A percentile compares a stretch with the other conserved stretches of the same genome.
These are phyloP conservation scores for Latrodectus geometricus DNA, from an alignment of 1,140 invertebrate species.

Conservation along the genomic window DNA sequence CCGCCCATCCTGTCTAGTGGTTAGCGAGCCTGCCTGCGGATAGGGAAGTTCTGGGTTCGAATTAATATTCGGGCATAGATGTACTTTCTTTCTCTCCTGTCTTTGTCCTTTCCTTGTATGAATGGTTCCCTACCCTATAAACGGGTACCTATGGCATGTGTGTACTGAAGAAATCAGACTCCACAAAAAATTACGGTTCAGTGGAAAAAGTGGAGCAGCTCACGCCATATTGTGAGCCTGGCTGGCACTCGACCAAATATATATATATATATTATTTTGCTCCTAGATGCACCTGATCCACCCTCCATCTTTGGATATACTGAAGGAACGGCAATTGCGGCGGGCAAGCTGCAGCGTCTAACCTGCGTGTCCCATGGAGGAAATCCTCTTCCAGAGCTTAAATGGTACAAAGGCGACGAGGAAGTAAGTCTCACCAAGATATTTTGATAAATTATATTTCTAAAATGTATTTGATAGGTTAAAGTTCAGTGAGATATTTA, in stretches of 20 bases:
- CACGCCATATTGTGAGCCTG: no score
- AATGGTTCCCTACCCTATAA: no score
- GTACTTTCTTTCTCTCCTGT: no score
- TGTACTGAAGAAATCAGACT: no score
- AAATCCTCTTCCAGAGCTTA: conserved; percentile 88
- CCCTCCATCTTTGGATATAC: conserved; percentile 90
- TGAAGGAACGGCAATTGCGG: conserved; percentile 81
- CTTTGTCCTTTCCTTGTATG: no score
- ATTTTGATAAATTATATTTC: neutral
- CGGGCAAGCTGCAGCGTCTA: conserved; percentile 86
- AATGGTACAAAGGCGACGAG: conserved; percentile 61
- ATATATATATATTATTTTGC: neutral
- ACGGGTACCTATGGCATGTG: no score
- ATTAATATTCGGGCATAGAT: neutral
- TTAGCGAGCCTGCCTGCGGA: no score
- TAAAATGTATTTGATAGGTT: neutral
- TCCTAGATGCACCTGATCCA: conserved; percentile 89
- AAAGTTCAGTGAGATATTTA: neutral
- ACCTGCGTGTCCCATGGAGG: conserved; percentile 92
- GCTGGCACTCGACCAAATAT: neutral
- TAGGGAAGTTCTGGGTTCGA: no score
- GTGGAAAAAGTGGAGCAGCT: no score
- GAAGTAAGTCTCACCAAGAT: conserved; percentile 19
- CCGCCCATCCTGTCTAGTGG: no score
- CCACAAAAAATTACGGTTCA: no score